These are phyloP conservation scores for Shinisaurus crocodilurus DNA, from an alignment of 2,113 vertebrate species.

Conservation along the genomic window DNA sequence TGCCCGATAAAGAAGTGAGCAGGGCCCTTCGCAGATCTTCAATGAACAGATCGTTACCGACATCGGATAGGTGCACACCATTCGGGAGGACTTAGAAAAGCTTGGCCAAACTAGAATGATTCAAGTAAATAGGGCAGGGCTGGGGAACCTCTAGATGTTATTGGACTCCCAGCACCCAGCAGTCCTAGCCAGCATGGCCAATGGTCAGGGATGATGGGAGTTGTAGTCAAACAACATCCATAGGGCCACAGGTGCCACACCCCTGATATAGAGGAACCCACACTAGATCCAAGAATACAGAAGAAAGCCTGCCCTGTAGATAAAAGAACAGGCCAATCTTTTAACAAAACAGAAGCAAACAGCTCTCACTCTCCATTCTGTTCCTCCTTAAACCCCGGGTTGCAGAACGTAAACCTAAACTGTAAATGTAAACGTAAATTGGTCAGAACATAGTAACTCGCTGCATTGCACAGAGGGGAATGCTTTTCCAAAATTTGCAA, in stretches of 20 bases:
- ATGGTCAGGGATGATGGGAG: background rate
- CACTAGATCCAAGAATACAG: background rate
- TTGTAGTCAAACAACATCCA: background rate
- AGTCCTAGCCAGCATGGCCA: too few relatives aligned
- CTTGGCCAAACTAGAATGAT: background rate
- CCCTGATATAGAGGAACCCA: background rate
- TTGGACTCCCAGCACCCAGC: too few relatives aligned
- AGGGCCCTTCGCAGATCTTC: too few relatives aligned
- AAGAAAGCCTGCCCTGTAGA: background rate
- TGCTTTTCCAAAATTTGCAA: constrained; percentile 58
- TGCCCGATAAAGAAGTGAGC: too few relatives aligned
- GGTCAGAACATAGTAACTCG: constrained; percentile 15
- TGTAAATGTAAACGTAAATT: background rate
- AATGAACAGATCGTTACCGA: too few relatives aligned
- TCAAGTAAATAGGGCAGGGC: too few relatives aligned
- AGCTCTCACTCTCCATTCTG: background rate
- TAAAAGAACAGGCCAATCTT: background rate
- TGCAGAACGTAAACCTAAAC: constrained; percentile 19
- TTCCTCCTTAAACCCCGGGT: constrained; percentile 4
- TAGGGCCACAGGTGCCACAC: background rate
- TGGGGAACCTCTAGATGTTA: too few relatives aligned
- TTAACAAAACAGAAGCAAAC: background rate
- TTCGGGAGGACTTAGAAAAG: background rate
- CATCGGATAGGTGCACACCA: too few relatives aligned
- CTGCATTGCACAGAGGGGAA: constrained; percentile 26